Conservation (phyloP, 2,888 invertebrate genomes). For the Campaea margaritaria region DNA sequence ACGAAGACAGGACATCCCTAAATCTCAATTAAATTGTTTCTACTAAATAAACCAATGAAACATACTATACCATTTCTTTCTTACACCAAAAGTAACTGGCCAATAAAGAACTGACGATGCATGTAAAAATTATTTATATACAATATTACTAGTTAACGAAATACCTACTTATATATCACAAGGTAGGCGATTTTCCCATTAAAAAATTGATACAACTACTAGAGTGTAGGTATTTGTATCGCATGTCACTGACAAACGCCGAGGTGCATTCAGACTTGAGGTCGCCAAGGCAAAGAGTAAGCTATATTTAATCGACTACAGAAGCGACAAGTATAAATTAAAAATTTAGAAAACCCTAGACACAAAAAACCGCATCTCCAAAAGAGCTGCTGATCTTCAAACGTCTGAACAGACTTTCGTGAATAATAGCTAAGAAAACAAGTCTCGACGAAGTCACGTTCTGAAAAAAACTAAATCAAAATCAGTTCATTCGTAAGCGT, state of each 20-base stretch:
- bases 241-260: constrained; percentile 24
- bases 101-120: constrained; percentile 52
- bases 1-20: neutral
- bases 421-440: no score
- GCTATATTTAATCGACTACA: neutral
- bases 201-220: constrained; percentile 15
- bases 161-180: constrained; percentile 47
- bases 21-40: neutral
- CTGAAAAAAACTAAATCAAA: no score
- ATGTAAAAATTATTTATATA: constrained; percentile 37
- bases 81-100: constrained; percentile 42
- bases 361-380: no score
- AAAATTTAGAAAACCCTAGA: no score
- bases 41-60: neutral
- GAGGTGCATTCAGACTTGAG: constrained; percentile 2
- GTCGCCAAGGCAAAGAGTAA: neutral
- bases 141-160: constrained; percentile 34
- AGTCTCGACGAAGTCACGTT: no score
- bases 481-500: no score
- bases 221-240: constrained; percentile 24
- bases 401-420: no score
- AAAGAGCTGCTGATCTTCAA: no score
- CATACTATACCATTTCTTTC: constrained; percentile 1
- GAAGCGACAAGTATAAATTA: neutral
- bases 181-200: constrained; percentile 34